Percentiles rank a stretch among this genome's conserved stretches.
These are phyloP conservation scores for Typhlichthys subterraneus DNA, from an alignment of 2,797 vertebrate species.

Conservation along the genomic window DNA sequence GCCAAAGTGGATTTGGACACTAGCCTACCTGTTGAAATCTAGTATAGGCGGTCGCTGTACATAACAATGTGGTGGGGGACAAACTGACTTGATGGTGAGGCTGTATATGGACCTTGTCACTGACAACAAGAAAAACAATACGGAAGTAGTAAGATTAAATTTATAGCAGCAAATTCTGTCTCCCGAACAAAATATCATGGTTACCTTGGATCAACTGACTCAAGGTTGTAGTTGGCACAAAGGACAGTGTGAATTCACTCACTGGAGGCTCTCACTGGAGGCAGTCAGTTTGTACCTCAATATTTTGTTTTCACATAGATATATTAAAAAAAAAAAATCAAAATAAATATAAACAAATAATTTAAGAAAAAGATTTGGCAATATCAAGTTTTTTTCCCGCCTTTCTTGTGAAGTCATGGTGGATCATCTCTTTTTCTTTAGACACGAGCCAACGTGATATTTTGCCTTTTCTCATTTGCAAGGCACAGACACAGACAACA, in stretches of 20 bases:
- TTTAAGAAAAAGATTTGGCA: conserved; percentile 74
- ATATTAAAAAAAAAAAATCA: conserved; percentile 70
- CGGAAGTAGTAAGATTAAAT: conserved; percentile 29
- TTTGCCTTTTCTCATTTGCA: conserved; percentile 39
- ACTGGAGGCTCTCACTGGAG: conserved; percentile 59
- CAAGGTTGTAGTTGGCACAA: conserved; percentile 72
- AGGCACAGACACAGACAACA: conserved; percentile 58
- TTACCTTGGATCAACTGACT: conserved; percentile 47
- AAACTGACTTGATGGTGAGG: conserved; percentile 10
- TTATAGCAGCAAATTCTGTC: conserved; percentile 68
- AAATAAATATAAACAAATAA: conserved; percentile 79
- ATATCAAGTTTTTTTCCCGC: conserved; percentile 53
- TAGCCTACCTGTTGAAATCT: too few relatives aligned
- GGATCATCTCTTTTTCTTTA: conserved; percentile 45
- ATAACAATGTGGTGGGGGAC: neutral
- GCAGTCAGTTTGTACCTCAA: conserved; percentile 45
- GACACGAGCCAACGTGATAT: conserved; percentile 30
- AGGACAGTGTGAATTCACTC: conserved; percentile 57
- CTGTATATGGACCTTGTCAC: conserved; percentile 8
- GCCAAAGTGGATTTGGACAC: too few relatives aligned
- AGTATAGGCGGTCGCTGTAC: too few relatives aligned
- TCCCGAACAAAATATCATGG: conserved; percentile 43
- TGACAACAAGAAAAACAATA: conserved; percentile 18
- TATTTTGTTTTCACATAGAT: conserved; percentile 60
- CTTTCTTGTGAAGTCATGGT: conserved; percentile 33